Conservation (phyloP, 1,140 invertebrate genomes). For the Aethina tumida region DNA sequence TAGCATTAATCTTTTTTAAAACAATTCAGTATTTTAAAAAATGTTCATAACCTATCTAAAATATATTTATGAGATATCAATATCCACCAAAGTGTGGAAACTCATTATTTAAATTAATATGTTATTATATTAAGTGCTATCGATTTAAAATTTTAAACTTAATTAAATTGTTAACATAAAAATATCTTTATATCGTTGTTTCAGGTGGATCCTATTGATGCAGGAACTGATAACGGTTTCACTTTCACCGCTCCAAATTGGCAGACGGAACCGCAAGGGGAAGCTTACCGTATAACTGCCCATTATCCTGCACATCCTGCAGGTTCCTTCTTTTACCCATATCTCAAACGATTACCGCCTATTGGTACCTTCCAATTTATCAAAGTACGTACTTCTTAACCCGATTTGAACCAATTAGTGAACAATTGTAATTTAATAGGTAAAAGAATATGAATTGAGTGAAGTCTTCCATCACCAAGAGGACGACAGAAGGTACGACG, state of each 20-base stretch:
- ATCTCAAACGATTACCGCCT: conserved; percentile 74
- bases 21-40: too few relatives aligned
- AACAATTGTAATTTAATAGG: conserved; percentile 39
- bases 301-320: conserved; percentile 84
- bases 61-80: too few relatives aligned
- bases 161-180: too few relatives aligned
- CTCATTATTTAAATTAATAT: too few relatives aligned
- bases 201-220: conserved; percentile 88
- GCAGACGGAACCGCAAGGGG: conserved; percentile 80
- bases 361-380: conserved; percentile 85
- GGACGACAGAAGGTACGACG: conserved; percentile 68
- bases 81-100: too few relatives aligned
- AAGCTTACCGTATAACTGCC: conserved; percentile 83
- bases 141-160: too few relatives aligned
- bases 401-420: neutral
- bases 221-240: conserved; percentile 93
- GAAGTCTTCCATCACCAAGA: conserved; percentile 73
- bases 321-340: conserved; percentile 90
- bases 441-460: conserved; percentile 76
- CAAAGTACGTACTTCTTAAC: conserved; percentile 66
- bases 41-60: too few relatives aligned
- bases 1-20: too few relatives aligned
- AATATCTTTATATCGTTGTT: conserved; percentile 8
- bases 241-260: conserved; percentile 94
- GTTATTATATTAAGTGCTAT: too few relatives aligned